Evolutionary conservation across 2,888 invertebrate genomes (phyloP).

Genomic region (Sphecodes monilicornis): DNA sequence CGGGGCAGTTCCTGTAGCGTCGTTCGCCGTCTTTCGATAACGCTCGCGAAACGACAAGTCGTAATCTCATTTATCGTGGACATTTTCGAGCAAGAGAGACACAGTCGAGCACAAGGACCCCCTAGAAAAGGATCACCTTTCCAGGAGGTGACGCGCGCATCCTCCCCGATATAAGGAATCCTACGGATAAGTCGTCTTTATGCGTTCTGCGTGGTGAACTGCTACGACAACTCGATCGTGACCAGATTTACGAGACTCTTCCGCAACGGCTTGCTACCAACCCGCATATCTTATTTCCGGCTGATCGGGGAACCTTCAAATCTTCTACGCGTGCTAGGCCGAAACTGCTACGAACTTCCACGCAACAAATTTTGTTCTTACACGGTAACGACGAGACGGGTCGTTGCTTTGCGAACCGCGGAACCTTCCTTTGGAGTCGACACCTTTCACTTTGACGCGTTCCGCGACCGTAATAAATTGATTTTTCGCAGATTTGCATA

Average conservation of each 20-base stretch:
- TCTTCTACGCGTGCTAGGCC: slow-evolving; percentile 21
- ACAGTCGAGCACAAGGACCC: not conserved
- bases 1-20: slow-evolving; percentile 34
- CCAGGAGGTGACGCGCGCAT: slow-evolving; percentile 10
- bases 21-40: slow-evolving; percentile 61
- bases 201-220: slow-evolving; percentile 54
- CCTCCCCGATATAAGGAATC: slow-evolving; percentile 36
- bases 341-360: not conserved
- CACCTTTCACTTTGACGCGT: slow-evolving; percentile 5
- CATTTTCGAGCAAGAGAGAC: slow-evolving; percentile 34
- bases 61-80: slow-evolving; percentile 69
- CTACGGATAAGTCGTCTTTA: slow-evolving; percentile 47
- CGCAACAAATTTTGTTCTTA: slow-evolving; percentile 2
- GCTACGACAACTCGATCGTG: slow-evolving; percentile 44
- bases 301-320: slow-evolving; percentile 39
- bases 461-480: not conserved
- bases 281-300: slow-evolving; percentile 42
- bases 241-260: slow-evolving; percentile 39
- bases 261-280: not conserved
- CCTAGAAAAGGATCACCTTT: slow-evolving; percentile 20
- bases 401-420: not conserved
- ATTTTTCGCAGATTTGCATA: not conserved
- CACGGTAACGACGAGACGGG: not conserved
- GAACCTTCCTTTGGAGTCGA: not conserved
- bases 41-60: slow-evolving; percentile 61